Evolutionary conservation across 2,113 vertebrate species (phyloP).

Genomic region (Oxyruncus cristatus): DNA sequence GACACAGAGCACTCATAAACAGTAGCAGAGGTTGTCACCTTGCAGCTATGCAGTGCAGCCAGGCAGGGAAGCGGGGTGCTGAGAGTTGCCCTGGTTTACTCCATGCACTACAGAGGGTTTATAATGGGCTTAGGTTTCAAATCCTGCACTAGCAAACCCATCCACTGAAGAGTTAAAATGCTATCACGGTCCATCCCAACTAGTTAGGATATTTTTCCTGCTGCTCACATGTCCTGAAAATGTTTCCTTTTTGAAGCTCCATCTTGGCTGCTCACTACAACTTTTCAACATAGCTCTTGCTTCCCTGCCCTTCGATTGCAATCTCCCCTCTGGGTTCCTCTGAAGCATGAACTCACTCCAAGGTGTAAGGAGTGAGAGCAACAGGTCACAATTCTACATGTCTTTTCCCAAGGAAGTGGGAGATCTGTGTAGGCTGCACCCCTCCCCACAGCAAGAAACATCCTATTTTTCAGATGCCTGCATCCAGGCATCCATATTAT

Average conservation of each 20-base stretch:
- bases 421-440: not conserved
- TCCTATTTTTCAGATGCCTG: not conserved
- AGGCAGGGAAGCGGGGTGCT: not conserved
- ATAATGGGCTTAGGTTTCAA: not conserved
- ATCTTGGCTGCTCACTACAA: not conserved
- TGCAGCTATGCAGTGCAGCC: not conserved
- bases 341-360: not conserved
- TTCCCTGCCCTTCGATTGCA: not conserved
- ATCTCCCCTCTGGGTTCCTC: not conserved
- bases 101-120: not conserved
- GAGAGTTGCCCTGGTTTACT: not conserved
- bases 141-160: not conserved
- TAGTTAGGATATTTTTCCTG: not conserved
- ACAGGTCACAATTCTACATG: not conserved
- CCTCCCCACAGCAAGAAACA: not conserved
- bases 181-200: not conserved
- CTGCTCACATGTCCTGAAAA: not conserved
- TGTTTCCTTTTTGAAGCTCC: not conserved
- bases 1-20: not conserved
- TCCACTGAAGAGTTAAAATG: not conserved
- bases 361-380: not conserved
- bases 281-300: not conserved
- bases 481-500: not conserved
- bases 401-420: not conserved
- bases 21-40: not conserved